These are phyloP conservation scores for Nothobranchius kuhntae DNA, from an alignment of 2,113 vertebrate species.

Conservation along the genomic window DNA sequence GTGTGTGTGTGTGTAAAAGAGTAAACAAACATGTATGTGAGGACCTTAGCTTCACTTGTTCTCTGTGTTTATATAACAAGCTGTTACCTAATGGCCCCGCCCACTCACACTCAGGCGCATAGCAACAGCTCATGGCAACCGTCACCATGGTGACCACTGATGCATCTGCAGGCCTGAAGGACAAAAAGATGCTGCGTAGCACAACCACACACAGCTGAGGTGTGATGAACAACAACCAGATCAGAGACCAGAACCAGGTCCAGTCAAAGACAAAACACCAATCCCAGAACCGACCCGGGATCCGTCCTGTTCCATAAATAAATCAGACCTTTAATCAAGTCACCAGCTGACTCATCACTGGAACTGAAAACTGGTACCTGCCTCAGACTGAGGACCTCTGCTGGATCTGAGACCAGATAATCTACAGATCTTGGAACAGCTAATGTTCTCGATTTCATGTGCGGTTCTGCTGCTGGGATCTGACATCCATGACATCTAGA, in stretches of 20 bases:
- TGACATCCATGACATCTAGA: no score
- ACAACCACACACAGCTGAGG: background rate
- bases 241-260: background rate
- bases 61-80: conserved; percentile 50
- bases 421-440: no score
- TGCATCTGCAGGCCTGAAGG: conserved; percentile 53
- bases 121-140: conserved; percentile 65
- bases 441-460: no score
- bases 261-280: background rate
- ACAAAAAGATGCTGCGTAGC: conserved; percentile 31
- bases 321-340: background rate
- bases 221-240: background rate
- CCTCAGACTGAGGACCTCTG: background rate
- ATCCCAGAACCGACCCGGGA: background rate
- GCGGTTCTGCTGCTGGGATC: no score
- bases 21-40: no score
- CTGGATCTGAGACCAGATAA: no score
- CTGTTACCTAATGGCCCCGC: conserved; percentile 45
- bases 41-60: no score
- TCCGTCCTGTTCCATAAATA: background rate
- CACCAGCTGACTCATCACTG: background rate
- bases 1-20: background rate
- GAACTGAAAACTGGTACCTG: background rate
- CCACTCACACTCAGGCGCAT: conserved; percentile 36
- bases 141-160: conserved; percentile 51